Base-by-base conservation (phyloP, 1,140 invertebrate genomes). In the Lasaia peninsularis region DNA sequence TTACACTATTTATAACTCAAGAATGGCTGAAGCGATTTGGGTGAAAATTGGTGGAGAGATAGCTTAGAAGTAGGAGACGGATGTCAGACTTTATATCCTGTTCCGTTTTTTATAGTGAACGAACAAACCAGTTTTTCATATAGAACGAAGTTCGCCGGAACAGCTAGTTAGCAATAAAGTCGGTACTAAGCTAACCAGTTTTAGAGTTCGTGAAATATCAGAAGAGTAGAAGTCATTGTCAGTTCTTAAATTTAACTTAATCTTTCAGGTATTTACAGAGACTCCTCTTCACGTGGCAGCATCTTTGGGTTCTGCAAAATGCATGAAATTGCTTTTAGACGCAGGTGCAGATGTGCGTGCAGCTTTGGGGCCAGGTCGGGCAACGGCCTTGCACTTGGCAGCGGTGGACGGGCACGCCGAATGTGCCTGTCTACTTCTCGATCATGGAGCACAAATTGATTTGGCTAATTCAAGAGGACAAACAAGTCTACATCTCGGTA, bases 201-300 rank as follows among this genome's bases (percentile, higher is more conserved):
- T n/a, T n/a, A n/a, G n/a, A n/a, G n/a, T n/a, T n/a, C n/a, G n/a
- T n/a, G n/a, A n/a, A n/a, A n/a, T n/a, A n/a, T n/a, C n/a, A n/a
- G n/a, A n/a, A n/a, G n/a, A n/a, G n/a, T n/a, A n/a, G n/a, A n/a
- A n/a, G n/a, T n/a, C n/a, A n/a, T n/a, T n/a, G n/a, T n/a, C n/a
- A n/a, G n/a, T n/a, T n/a, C n/a, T 44, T 44, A 44, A 6, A 18
- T 12, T 44, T 3, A 18, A 4, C 2, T 1, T 18, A 4, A 18
- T 52, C 35, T 67, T 69, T 8, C 57, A 93, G 92, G 92, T 95
- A 20, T 95, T 93, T 65, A 95, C 94, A 3, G 95, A 96, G 87
- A 96, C 95, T 0, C 95, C 96, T 0, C 77, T 97, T 3, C 96
- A 97, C 63, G 93, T 96, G 2, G 95, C 95, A 8, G 93, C 95